A percentile compares a stretch with the other conserved stretches of the same genome.
Conservation (phyloP, 2,797 vertebrate genomes). For the Bradypodion ventrale region DNA sequence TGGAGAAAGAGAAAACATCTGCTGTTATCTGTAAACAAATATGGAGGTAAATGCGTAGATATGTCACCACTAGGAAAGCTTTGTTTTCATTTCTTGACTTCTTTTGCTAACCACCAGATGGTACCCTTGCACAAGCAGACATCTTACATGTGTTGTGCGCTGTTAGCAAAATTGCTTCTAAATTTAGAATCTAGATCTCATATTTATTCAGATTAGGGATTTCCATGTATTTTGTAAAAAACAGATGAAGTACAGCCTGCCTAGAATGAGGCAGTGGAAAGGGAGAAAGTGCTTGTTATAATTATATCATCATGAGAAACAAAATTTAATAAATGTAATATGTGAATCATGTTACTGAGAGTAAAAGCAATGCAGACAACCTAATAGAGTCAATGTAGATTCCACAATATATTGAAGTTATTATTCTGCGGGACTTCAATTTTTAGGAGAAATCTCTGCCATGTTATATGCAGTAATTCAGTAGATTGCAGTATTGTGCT, state of each 20-base stretch:
- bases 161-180: not conserved
- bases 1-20: not conserved
- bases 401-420: not conserved
- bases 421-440: not conserved
- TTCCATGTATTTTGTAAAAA: constrained; percentile 41
- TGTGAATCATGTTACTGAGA: constrained; percentile 16
- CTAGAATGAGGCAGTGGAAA: constrained; percentile 6
- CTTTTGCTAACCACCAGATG: constrained; percentile 71
- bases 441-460: not conserved
- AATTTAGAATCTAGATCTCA: constrained; percentile 22
- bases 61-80: rapidly evolving
- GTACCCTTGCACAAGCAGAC: constrained; percentile 64
- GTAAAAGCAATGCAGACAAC: not conserved
- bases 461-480: not conserved
- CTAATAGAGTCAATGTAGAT: not conserved
- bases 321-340: constrained; percentile 32
- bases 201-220: constrained; percentile 41
- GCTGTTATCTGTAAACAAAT: not conserved
- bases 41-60: not conserved
- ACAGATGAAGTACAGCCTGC: not conserved
- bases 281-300: not conserved
- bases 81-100: not conserved
- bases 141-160: rapidly evolving
- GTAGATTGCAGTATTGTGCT: not conserved
- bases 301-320: constrained; percentile 13